phyloP scores from a whole-genome alignment of 2,113 vertebrate species.

The Ophthalmolycus amberensis region DNA sequence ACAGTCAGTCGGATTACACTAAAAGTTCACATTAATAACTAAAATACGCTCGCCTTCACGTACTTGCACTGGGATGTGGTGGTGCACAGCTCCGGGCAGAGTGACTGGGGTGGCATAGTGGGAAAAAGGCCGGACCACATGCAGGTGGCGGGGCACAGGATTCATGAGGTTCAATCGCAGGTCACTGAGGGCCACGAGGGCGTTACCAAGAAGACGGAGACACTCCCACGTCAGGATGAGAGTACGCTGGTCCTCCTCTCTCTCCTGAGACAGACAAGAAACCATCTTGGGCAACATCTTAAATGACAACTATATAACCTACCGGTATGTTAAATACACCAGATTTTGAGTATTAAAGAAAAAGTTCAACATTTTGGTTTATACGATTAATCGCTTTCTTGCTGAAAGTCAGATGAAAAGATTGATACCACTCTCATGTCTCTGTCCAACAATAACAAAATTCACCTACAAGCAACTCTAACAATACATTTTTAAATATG shows the following conservation, averaged over 20 bases:
- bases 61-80: slow-evolving; percentile 89
- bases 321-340: not conserved
- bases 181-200: slow-evolving; percentile 90
- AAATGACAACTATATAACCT: not conserved
- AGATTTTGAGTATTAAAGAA: not conserved
- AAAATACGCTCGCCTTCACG: not conserved
- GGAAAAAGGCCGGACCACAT: slow-evolving; percentile 91
- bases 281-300: not conserved
- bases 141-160: slow-evolving; percentile 88
- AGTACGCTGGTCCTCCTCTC: slow-evolving; percentile 89
- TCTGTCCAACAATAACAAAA: not conserved
- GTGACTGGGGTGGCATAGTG: slow-evolving; percentile 89
- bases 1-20: not conserved
- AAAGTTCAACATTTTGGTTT: not conserved
- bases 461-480: not conserved
- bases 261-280: slow-evolving; percentile 77
- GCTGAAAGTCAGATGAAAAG: not conserved
- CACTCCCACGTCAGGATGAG: slow-evolving; percentile 90
- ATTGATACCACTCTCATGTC: not conserved
- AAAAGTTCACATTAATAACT: not conserved
- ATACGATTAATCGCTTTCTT: not conserved
- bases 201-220: slow-evolving; percentile 90
- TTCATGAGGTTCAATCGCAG: slow-evolving; percentile 90
- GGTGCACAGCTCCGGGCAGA: slow-evolving; percentile 86
- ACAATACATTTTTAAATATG: not conserved